These are phyloP conservation scores for Drosophila helvetica DNA, from an alignment of 2,888 invertebrate species.

Conservation along the genomic window DNA sequence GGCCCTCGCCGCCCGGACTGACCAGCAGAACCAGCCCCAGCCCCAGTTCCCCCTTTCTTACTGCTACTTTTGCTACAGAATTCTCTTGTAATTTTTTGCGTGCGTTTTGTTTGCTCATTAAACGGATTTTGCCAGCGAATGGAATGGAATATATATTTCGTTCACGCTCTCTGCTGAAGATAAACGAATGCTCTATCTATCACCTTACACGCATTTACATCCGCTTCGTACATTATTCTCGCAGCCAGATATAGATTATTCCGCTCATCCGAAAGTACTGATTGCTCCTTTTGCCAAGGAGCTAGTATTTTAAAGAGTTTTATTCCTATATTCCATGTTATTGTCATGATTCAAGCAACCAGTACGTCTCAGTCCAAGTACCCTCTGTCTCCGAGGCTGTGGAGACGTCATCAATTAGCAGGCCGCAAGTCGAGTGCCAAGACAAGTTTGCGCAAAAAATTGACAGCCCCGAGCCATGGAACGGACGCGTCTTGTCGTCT, in stretches of 20 bases:
- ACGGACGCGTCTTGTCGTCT: slow-evolving; percentile 31
- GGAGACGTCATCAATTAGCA: slow-evolving; percentile 72
- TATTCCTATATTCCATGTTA: no score
- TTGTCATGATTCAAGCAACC: neutral
- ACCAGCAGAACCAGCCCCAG: slow-evolving; percentile 48
- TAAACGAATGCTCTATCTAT: neutral
- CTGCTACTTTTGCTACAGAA: slow-evolving; percentile 4
- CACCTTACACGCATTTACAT: no score
- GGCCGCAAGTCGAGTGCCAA: slow-evolving; percentile 48
- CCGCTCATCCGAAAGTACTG: no score
- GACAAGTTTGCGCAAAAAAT: slow-evolving; percentile 76
- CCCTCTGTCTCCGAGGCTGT: slow-evolving; percentile 6
- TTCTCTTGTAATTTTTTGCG: slow-evolving; percentile 79
- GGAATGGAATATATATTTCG: neutral
- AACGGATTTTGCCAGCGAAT: slow-evolving; percentile 63
- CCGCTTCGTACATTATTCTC: no score
- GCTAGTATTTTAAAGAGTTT: no score
- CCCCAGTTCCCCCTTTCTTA: neutral
- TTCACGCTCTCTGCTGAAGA: neutral
- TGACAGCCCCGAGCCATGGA: slow-evolving; percentile 52
- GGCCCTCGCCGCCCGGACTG: slow-evolving; percentile 47
- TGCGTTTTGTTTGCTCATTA: slow-evolving; percentile 79
- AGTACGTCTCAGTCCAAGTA: neutral
- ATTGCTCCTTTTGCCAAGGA: no score
- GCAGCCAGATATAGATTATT: no score